phyloP scores from a whole-genome alignment of 2,113 vertebrate genomes.

The Gambusia holbrooki region DNA sequence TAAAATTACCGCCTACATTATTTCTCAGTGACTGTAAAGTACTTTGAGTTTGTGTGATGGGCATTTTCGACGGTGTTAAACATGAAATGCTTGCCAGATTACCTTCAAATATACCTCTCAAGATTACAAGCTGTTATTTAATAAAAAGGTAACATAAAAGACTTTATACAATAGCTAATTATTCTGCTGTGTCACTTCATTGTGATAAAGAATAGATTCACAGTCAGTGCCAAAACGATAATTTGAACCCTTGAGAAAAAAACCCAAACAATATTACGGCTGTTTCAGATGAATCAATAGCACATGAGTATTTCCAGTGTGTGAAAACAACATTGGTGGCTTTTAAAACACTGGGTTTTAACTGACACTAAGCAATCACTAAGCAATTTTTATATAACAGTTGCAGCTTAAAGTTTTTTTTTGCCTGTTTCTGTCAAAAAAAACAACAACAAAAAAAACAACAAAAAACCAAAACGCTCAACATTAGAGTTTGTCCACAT shows the following conservation, averaged over 20 bases:
- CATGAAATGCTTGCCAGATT: too few species aligned
- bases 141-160: not conserved
- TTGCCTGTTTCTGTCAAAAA: not conserved
- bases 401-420: not conserved
- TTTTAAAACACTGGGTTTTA: not conserved
- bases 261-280: not conserved
- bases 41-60: not conserved
- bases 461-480: not conserved
- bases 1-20: not conserved
- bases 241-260: not conserved
- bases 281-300: not conserved
- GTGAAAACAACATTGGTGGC: not conserved
- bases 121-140: not conserved
- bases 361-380: not conserved
- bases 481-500: conserved; percentile 1
- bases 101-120: not conserved
- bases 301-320: not conserved
- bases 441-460: too few species aligned
- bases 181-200: too few species aligned
- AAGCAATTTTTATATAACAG: not conserved
- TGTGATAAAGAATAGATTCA: too few species aligned
- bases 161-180: too few species aligned
- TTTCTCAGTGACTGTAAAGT: not conserved
- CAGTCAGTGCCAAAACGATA: too few species aligned
- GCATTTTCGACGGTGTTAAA: too few species aligned